phyloP scores from a whole-genome alignment of 2,888 invertebrate species.

The Sabellastarte sp. region DNA sequence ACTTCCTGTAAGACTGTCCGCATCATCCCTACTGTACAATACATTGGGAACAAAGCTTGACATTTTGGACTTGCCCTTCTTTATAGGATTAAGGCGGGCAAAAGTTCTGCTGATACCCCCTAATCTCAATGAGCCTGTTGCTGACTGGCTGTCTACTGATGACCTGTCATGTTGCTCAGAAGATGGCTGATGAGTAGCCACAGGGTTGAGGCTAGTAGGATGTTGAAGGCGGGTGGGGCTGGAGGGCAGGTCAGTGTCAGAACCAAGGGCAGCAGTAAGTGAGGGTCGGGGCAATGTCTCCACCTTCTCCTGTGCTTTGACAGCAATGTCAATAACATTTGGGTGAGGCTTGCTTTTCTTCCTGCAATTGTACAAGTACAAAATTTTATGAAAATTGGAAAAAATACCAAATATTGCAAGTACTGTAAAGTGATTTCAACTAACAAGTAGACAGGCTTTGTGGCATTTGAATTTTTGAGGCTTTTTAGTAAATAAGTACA shows the following conservation, averaged over 20 bases:
- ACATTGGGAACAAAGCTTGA: background rate
- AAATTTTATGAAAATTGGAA: background rate
- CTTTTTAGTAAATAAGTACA: too few relatives aligned
- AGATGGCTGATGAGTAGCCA: background rate
- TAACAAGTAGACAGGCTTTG: too few relatives aligned
- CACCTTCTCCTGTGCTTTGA: slow-evolving; percentile 35
- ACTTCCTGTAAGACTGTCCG: too few relatives aligned
- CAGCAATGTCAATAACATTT: slow-evolving; percentile 46
- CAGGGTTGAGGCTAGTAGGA: background rate
- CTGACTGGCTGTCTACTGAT: slow-evolving; percentile 7
- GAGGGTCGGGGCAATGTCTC: slow-evolving; percentile 6
- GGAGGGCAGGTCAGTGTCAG: background rate
- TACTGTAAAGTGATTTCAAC: too few relatives aligned
- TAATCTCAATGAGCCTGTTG: too few relatives aligned
- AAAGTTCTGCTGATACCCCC: slow-evolving; percentile 63
- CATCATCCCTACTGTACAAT: background rate
- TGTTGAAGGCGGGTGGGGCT: background rate
- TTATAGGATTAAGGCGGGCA: slow-evolving; percentile 75
- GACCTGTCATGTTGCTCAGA: background rate
- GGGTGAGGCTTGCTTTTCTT: slow-evolving; percentile 44
- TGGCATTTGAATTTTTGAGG: too few relatives aligned
- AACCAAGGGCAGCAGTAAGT: background rate
- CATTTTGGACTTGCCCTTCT: slow-evolving; percentile 19
- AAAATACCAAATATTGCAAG: background rate
- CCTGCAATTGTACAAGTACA: too few relatives aligned